Conservation (phyloP, 1,140 invertebrate genomes). For the Pogonomyrmex californicus region DNA sequence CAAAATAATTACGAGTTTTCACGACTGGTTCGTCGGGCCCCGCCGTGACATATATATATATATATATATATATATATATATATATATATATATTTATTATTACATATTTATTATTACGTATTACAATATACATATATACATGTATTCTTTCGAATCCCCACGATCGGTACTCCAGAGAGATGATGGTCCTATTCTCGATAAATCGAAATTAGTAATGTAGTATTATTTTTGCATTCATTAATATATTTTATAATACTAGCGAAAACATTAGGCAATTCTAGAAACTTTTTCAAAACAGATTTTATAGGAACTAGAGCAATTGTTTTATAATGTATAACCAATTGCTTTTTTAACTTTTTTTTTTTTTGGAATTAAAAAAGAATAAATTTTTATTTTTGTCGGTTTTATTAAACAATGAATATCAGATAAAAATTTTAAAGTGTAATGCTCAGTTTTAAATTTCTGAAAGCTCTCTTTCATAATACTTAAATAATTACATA, state of each 20-base stretch:
- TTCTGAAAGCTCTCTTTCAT: background rate
- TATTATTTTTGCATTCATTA: conserved; percentile 9
- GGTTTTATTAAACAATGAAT: conserved; percentile 3
- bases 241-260: background rate
- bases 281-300: background rate
- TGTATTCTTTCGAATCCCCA: too few relatives aligned
- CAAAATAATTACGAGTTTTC: too few relatives aligned
- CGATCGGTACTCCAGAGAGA: too few relatives aligned
- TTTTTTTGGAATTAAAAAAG: background rate
- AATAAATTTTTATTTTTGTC: background rate
- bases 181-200: too few relatives aligned
- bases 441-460: background rate
- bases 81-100: too few relatives aligned
- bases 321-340: background rate
- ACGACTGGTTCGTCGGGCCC: too few relatives aligned
- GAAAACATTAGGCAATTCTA: conserved; percentile 22
- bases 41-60: too few relatives aligned
- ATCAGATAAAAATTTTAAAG: background rate
- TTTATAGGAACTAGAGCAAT: background rate
- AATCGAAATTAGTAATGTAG: conserved; percentile 15
- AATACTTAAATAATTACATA: background rate
- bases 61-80: too few relatives aligned
- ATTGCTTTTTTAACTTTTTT: conserved; percentile 19
- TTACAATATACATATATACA: too few relatives aligned
- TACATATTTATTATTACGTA: too few relatives aligned